Base-by-base conservation (phyloP, 2,888 invertebrate species). In the Cheilosia vernalis region DNA sequence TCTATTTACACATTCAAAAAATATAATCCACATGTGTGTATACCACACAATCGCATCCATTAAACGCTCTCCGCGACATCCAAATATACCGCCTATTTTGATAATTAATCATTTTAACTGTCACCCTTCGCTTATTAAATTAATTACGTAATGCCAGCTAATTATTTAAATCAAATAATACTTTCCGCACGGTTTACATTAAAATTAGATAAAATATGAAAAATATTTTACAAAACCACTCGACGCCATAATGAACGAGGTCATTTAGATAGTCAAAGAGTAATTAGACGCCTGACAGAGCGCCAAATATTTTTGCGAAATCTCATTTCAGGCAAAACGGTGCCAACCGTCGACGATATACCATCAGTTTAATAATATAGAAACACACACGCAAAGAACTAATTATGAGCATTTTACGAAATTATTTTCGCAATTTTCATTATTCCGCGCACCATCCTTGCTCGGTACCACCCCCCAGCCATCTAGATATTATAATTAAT, bases 391-490 rank as follows among this genome's bases (percentile, higher is more conserved):
- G 40, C 30, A 21, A 21, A 47, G 60, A 27, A 33, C 67, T 61
- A 77, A 69, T 77, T 67, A 69, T 69, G 53, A 69, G 17, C 44
- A 33, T 67, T 76, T 76, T 76, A 67, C 76, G 53, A 69, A 77
- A 67, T 53, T 61, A 77, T 77, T 77, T 77, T 77, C 44, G 53
- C 60, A 61, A 53, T 53, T 37, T 61, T 44, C 67, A 61, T 72
- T 51, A 61, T 42, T 70, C 24, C 15, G 17, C 0, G 30, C 30
- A 30, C 30, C 30, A 6, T 27, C 1, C 27, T 1, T 27, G 27
- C 27, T 7, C 27, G 27, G 7, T 6, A 27, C 9, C 30, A 17
- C 33, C 17, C 17, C 44, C 24, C 21, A n/a, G 33, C 44, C 60
- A 42, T 60, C 42, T 67, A 53, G 30, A 67, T 55, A 21, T 42